These are phyloP conservation scores for Oegoconia quadripuncta DNA, from an alignment of 2,888 invertebrate species.

Conservation along the genomic window DNA sequence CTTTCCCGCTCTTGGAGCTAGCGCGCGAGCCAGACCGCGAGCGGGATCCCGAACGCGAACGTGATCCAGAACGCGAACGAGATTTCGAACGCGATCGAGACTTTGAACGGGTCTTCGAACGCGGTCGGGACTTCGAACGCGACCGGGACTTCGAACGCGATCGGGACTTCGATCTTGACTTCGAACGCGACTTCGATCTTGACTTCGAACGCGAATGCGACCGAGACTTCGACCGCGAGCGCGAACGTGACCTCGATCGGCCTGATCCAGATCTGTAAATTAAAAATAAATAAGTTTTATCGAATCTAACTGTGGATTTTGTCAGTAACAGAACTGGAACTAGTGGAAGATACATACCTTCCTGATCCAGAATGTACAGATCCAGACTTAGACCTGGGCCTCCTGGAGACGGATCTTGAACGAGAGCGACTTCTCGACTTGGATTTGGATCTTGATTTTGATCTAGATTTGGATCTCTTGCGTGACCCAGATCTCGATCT, in stretches of 20 bases:
- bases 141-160: too few species aligned
- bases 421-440: slow-evolving; percentile 29
- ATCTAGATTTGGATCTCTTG: slow-evolving; percentile 27
- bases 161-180: slow-evolving; percentile 50
- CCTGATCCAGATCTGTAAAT: slow-evolving; percentile 7
- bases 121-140: slow-evolving; percentile 48
- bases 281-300: too few species aligned
- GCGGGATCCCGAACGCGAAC: slow-evolving; percentile 41
- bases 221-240: slow-evolving; percentile 36
- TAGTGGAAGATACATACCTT: slow-evolving; percentile 3
- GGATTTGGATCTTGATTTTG: slow-evolving; percentile 30
- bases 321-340: not conserved
- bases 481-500: slow-evolving; percentile 40
- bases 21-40: slow-evolving; percentile 45
- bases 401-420: slow-evolving; percentile 36
- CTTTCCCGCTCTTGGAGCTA: slow-evolving; percentile 41
- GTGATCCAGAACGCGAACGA: slow-evolving; percentile 41
- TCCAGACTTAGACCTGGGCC: slow-evolving; percentile 37
- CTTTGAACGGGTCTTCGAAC: slow-evolving; percentile 55
- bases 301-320: too few species aligned
- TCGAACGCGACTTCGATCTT: slow-evolving; percentile 34
- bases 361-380: slow-evolving; percentile 45
- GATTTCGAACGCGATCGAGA: slow-evolving; percentile 47
- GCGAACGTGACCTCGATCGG: slow-evolving; percentile 21
- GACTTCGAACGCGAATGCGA: too few species aligned